Conservation (phyloP, 92 coral and sea anemone genomes). For the Siderastrea siderea region DNA sequence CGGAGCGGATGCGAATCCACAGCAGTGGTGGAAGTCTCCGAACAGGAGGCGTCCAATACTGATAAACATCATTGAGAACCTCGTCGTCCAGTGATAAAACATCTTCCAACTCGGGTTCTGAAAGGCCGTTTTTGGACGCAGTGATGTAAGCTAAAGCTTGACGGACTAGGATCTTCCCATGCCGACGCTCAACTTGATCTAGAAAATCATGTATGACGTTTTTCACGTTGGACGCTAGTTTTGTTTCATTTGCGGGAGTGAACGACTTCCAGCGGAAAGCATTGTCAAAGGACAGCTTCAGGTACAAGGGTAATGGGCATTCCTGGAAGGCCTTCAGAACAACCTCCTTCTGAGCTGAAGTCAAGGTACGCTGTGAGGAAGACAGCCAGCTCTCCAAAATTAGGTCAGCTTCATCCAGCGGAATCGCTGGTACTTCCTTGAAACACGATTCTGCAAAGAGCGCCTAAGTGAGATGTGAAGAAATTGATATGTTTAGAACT, state of each 20-base stretch:
- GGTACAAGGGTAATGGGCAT: conserved; percentile 91
- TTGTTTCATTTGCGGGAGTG: conserved; percentile 70
- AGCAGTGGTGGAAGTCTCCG: conserved; percentile 95
- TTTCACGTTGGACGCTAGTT: conserved; percentile 74
- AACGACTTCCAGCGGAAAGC: conserved; percentile 98
- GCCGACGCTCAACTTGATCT: conserved; percentile 88
- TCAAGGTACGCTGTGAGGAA: conserved; percentile 70
- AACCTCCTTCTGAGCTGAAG: conserved; percentile 59
- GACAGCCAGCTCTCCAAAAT: conserved; percentile 87
- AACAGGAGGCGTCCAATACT: conserved; percentile 99
- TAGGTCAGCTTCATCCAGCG: conserved; percentile 79
- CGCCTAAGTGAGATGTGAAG: conserved; percentile 44
- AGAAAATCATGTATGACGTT: conserved; percentile 87
- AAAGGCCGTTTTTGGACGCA: conserved; percentile 94
- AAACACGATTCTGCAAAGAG: conserved; percentile 78
- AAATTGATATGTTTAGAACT: neutral
- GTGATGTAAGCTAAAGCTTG: conserved; percentile 92
- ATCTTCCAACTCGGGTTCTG: conserved; percentile 95
- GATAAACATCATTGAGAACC: conserved; percentile 97
- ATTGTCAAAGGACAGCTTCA: conserved; percentile 92
- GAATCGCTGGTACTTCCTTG: conserved; percentile 86
- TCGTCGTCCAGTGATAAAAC: conserved; percentile 95
- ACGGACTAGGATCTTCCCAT: conserved; percentile 90
- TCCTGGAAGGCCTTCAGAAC: conserved; percentile 81
- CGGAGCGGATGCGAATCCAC: conserved; percentile 94